Evolutionary conservation across 2,113 vertebrate genomes (phyloP).

Genomic region (Trichechus manatus): DNA sequence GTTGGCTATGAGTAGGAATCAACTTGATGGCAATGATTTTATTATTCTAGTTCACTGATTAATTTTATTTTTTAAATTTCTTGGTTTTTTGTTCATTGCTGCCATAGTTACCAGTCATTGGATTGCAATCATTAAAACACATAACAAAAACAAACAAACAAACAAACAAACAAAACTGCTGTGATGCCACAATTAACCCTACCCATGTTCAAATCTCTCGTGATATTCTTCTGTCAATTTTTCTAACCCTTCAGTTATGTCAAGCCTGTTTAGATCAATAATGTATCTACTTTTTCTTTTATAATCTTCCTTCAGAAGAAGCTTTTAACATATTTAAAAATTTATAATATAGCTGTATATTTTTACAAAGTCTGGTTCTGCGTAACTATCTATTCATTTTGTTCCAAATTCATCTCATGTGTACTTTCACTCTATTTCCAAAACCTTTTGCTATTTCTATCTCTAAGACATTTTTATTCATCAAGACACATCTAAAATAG

Average conservation of each 20-base stretch:
- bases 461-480: conserved; percentile 80
- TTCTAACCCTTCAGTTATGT: conserved; percentile 18
- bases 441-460: conserved; percentile 80
- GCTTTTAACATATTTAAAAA: conserved; percentile 75
- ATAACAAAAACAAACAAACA: background rate
- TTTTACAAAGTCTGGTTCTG: conserved; percentile 76
- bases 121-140: background rate
- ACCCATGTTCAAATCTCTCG: background rate
- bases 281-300: background rate
- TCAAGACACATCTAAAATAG: conserved; percentile 77
- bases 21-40: background rate
- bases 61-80: background rate
- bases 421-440: conserved; percentile 79
- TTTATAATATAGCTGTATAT: conserved; percentile 73
- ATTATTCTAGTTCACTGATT: background rate
- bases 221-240: background rate
- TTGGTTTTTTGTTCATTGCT: background rate
- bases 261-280: background rate
- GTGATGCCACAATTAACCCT: background rate
- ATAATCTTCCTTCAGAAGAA: conserved; percentile 43
- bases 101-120: background rate
- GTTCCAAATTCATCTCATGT: conserved; percentile 76
- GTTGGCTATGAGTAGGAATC: no score
- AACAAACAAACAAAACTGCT: background rate
- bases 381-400: conserved; percentile 76